A percentile compares a stretch with the other conserved stretches of the same genome.
phyloP scores from a whole-genome alignment of 2,888 invertebrate genomes.

The Conomelus anceps region DNA sequence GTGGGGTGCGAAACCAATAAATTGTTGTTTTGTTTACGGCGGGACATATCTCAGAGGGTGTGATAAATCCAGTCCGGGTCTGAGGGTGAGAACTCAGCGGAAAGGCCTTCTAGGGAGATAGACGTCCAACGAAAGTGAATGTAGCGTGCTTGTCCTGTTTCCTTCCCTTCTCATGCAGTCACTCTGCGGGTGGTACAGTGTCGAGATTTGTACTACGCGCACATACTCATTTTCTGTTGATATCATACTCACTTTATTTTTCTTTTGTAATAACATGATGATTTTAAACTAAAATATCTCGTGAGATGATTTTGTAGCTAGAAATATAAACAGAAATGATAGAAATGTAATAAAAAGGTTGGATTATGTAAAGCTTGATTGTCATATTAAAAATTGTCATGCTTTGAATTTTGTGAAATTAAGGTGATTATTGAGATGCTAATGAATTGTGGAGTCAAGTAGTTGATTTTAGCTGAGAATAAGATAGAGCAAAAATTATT shows the following conservation, averaged over 20 bases:
- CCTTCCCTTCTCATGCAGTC: not conserved
- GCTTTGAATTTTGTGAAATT: too few species aligned
- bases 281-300: not conserved
- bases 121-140: not conserved
- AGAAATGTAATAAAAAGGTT: too few species aligned
- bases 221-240: not conserved
- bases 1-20: not conserved
- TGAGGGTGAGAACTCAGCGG: not conserved
- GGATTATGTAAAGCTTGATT: too few species aligned
- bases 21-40: not conserved
- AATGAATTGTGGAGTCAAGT: too few species aligned
- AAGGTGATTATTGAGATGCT: too few species aligned
- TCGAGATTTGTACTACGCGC: not conserved
- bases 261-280: not conserved
- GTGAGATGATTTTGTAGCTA: too few species aligned
- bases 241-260: not conserved
- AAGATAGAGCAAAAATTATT: too few species aligned
- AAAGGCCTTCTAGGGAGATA: not conserved
- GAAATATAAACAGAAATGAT: too few species aligned
- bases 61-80: not conserved
- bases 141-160: not conserved
- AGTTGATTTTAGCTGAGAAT: too few species aligned
- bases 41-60: not conserved
- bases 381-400: too few species aligned
- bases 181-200: not conserved